phyloP scores from a whole-genome alignment of 2,888 invertebrate species.

The Diaphora mendica region DNA sequence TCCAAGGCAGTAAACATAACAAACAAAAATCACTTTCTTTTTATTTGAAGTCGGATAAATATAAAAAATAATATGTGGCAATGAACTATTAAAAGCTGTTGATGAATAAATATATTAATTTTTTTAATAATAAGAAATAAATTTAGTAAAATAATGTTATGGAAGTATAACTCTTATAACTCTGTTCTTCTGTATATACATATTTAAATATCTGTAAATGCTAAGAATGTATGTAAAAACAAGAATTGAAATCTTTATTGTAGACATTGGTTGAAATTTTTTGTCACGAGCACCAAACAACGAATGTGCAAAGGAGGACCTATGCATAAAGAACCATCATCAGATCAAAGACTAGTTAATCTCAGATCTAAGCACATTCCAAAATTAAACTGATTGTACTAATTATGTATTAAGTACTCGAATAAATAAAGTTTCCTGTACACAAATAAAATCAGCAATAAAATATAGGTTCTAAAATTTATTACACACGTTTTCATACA shows the following conservation, averaged over 20 bases:
- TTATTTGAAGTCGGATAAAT: too few relatives aligned
- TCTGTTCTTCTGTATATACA: too few relatives aligned
- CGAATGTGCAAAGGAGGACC: background rate
- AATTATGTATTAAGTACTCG: background rate
- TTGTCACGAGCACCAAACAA: background rate
- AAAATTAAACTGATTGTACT: background rate
- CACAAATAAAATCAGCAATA: background rate
- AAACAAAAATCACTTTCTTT: too few relatives aligned
- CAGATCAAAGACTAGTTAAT: background rate
- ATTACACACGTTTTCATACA: constrained; percentile 34
- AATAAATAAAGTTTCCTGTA: background rate
- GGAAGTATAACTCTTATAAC: too few relatives aligned
- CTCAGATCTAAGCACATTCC: background rate
- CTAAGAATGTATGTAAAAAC: background rate
- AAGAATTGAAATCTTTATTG: background rate
- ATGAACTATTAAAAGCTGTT: too few relatives aligned
- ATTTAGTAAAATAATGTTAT: too few relatives aligned
- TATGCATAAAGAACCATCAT: background rate
- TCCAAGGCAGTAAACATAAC: too few relatives aligned
- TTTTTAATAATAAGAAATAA: too few relatives aligned
- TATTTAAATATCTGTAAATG: too few relatives aligned
- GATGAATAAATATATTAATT: too few relatives aligned
- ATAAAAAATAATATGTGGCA: too few relatives aligned
- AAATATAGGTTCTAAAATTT: constrained; percentile 19
- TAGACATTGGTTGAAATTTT: background rate